Conservation (phyloP, 1,140 invertebrate species). For the Rhizoglyphus robini region DNA sequence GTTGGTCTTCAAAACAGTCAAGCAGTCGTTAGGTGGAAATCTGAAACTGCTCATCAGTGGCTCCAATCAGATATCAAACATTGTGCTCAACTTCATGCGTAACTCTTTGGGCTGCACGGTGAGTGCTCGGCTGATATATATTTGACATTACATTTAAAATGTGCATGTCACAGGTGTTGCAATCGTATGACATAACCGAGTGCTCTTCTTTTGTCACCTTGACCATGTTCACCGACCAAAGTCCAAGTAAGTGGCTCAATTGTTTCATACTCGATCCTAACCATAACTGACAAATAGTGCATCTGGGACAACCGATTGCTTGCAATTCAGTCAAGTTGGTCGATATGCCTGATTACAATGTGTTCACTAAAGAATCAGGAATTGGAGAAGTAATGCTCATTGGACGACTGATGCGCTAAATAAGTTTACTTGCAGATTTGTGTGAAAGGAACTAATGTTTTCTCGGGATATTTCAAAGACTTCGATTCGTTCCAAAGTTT, state of each 20-base stretch:
- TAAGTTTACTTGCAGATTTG: constrained; percentile 47
- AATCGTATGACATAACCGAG: constrained; percentile 17
- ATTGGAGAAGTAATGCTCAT: constrained; percentile 47
- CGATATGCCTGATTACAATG: constrained; percentile 95
- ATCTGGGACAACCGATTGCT: constrained; percentile 54
- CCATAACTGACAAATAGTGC: constrained; percentile 29
- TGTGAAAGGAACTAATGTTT: constrained; percentile 70
- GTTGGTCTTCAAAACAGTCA: constrained; percentile 35
- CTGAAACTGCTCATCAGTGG: constrained; percentile 33
- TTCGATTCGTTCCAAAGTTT: constrained; percentile 32
- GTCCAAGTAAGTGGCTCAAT: background rate
- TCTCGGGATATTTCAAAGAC: constrained; percentile 41
- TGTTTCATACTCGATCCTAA: background rate
- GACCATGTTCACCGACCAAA: constrained; percentile 11
- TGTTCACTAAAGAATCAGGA: constrained; percentile 50
- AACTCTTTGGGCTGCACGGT: constrained; percentile 34
- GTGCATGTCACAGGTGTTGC: too few species aligned
- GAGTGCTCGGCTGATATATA: too few species aligned
- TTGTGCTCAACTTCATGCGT: constrained; percentile 35
- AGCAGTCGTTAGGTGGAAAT: constrained; percentile 42
- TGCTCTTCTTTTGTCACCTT: constrained; percentile 15
- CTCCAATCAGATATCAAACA: constrained; percentile 35
- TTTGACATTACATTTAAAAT: too few species aligned
- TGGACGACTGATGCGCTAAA: too few species aligned
- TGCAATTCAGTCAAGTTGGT: constrained; percentile 80